Evolutionary conservation across 2,113 vertebrate genomes (phyloP), one percentile per base, ranked within the genome.

Genomic region (Gymnocephalus cernua): DNA sequence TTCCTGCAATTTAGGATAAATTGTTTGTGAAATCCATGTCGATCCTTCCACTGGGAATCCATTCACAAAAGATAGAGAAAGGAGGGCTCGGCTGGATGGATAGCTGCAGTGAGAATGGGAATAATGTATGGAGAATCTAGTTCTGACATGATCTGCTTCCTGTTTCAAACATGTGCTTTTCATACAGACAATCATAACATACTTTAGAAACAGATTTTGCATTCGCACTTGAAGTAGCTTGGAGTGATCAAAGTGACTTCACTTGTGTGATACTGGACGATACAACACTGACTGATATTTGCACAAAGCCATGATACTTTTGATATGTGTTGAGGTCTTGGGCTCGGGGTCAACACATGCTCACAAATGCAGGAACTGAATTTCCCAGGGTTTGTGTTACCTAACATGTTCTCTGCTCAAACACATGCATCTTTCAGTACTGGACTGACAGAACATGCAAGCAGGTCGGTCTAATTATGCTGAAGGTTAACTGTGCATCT

Each of bases 1-100:
- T 95, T 95, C 94, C 93, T 94, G 93, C 92, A 94, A 96, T 95
- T 96, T 95, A 62, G 90, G 59, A 92, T 93, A 94, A 95, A 96
- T 95, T 95, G 94, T 95, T 95, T 95, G 94, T 95, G 91, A 96
- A 96, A 96, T 95, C 93, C 88, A 90, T 88, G 86, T 92, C 77
- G 74, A 93, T 91, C 85, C 87, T 69, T 86, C 93, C 90, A 80
- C 89, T 84, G 92, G 90, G 89, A 93, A 88, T 90, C 87, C 85
- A 88, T 90, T 92, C 85, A 85, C 80, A 91, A 76, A 77, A 90
- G 67, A 54, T 44, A 72, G 70, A 70, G 61, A 77, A 44, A 53
- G 56, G 77, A 82, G 44, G 69, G 73, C 57, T 67, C 3, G 58
- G 66, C 83, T 70, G 76, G 73, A 18, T 12, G 72, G 54, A 70